phyloP scores from a whole-genome alignment of 2,888 invertebrate species.

The Odontocolon sp. region DNA sequence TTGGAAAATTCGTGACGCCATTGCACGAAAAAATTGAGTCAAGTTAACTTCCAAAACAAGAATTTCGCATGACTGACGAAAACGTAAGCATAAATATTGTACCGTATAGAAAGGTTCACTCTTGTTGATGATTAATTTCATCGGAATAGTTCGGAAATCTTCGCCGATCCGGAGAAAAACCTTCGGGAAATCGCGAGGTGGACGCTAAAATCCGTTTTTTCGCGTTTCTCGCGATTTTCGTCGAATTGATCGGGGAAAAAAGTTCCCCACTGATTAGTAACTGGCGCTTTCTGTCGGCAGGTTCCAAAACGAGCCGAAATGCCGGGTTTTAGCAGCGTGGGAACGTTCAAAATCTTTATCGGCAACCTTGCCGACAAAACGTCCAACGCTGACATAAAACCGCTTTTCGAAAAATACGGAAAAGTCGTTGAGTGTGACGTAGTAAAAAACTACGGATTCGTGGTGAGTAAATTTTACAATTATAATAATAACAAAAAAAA shows the following conservation, averaged over 20 bases:
- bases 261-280: too few relatives aligned
- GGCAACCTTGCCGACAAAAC: constrained; percentile 98
- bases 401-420: constrained; percentile 98
- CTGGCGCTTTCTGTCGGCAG: constrained; percentile 55
- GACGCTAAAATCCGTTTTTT: not conserved
- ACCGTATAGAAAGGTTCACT: not conserved
- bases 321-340: constrained; percentile 92
- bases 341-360: constrained; percentile 98
- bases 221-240: not conserved
- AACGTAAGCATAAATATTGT: not conserved
- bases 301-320: constrained; percentile 81
- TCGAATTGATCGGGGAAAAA: not conserved
- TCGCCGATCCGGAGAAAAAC: not conserved
- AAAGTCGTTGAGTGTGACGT: constrained; percentile 99
- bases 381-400: constrained; percentile 92
- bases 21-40: not conserved
- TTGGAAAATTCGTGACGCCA: too few relatives aligned
- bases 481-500: not conserved
- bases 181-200: constrained; percentile 13
- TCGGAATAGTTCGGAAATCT: not conserved
- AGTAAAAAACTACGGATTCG: constrained; percentile 99
- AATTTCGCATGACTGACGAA: not conserved
- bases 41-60: not conserved
- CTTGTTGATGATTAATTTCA: not conserved
- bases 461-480: constrained; percentile 82